Evolutionary conservation across 2,797 vertebrate genomes (phyloP).

Genomic region (Rachycentron canadum): DNA sequence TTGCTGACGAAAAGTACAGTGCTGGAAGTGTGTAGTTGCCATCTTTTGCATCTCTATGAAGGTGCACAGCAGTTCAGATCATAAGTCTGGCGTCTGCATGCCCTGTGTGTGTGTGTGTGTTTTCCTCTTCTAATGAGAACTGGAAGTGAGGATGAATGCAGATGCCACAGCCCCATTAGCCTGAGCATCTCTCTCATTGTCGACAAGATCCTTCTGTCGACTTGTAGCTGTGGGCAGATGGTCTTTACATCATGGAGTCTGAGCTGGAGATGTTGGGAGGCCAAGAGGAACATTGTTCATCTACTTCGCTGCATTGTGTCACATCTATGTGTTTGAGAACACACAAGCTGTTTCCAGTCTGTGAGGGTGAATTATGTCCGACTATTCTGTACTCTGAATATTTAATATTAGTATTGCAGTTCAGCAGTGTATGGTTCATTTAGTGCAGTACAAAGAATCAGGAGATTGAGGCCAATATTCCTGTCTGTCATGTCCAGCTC

Average conservation of each 20-base stretch:
- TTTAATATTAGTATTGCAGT: neutral
- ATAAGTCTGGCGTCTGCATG: neutral
- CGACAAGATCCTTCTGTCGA: constrained; percentile 67
- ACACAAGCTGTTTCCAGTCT: neutral
- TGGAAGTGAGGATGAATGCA: constrained; percentile 58
- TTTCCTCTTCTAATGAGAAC: constrained; percentile 20
- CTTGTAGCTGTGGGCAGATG: constrained; percentile 70
- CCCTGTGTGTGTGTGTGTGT: neutral
- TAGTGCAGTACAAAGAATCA: neutral
- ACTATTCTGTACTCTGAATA: no score
- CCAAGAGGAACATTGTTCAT: constrained; percentile 17
- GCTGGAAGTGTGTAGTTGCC: neutral
- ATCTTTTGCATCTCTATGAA: neutral
- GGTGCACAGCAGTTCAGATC: neutral
- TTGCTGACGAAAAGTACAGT: neutral
- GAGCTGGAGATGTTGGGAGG: neutral
- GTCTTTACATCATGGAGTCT: constrained; percentile 25
- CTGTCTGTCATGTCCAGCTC: no score
- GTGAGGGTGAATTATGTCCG: neutral
- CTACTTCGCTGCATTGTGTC: constrained; percentile 2
- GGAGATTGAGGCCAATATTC: no score
- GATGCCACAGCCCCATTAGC: constrained; percentile 68
- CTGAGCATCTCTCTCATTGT: constrained; percentile 68
- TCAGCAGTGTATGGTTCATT: neutral
- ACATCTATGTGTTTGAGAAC: constrained; percentile 5